Evolutionary conservation across 2,797 vertebrate species (phyloP), one percentile per base, ranked within the genome.

Genomic region (Tiaroga cobitis): DNA sequence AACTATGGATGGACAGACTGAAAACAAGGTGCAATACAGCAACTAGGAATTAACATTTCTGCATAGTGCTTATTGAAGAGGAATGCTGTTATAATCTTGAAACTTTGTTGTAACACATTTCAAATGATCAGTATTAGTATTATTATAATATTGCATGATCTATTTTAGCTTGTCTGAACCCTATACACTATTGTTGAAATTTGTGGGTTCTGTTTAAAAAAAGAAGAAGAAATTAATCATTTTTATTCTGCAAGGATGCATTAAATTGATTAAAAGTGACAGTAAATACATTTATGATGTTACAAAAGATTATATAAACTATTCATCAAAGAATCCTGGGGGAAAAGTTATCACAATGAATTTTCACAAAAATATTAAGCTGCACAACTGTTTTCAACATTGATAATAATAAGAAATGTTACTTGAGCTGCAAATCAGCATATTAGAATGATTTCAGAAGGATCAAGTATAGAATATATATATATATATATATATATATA

Each of bases 11-110:
- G 51, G 32, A n/a, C 29, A 59, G 15, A 59, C 11, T 15, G 34
- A 61, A 61, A 77, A 26, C 34, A 37, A 68, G 16, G 3, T 37
- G 11, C 74, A 56, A 24, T 54, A 54, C 5, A 76, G 19, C 19
- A 24, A 46, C 41, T 73, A 29, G 70, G 80, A 82, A 54, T 32
- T 37, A 70, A 68, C 67, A 34, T 41, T 10, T 46, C 49, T 69
- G 68, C 43, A 70, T 43, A 16, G 43, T 41, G 18, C 78, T 67
- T 21, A 8, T 19, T 13, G 21, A 34, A 73, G 56, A 77, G 34
- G 83, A 24, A 39, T 21, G 67, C 34, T 32, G 63, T 39, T 69
- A 69, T 69, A 2, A 24, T 69, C 19, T 37, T 11, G 16, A 37
- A 69, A 69, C 34, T 32, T 32, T 65, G 63, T 32, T 34, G 3